phyloP scores from a whole-genome alignment of 2,797 vertebrate genomes.

The Diglossa cyanea region DNA sequence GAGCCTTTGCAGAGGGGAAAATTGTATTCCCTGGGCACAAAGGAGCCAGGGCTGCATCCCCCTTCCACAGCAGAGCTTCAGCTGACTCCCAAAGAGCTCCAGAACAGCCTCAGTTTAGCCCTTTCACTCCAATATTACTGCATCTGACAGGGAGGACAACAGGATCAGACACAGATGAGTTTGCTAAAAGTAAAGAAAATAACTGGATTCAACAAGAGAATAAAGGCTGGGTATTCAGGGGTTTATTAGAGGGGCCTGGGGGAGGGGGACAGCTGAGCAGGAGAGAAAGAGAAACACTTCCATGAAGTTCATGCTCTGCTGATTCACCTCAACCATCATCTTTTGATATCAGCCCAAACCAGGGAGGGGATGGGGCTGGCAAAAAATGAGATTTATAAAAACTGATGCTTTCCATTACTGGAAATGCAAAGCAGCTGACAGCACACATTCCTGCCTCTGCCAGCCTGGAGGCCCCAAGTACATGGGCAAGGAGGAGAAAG shows the following conservation, averaged over 20 bases:
- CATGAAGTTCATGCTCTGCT: slow-evolving; percentile 67
- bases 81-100: slow-evolving; percentile 1
- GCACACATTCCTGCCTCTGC: slow-evolving; percentile 43
- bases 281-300: slow-evolving; percentile 59
- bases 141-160: slow-evolving; percentile 13
- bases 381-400: slow-evolving; percentile 69
- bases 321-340: slow-evolving; percentile 7
- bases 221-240: slow-evolving; percentile 52
- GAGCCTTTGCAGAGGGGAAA: slow-evolving; percentile 21
- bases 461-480: slow-evolving; percentile 65
- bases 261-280: slow-evolving; percentile 55
- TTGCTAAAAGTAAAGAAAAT: slow-evolving; percentile 47
- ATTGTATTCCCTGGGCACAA: slow-evolving; percentile 46
- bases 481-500: slow-evolving; percentile 39
- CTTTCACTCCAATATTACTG: background rate
- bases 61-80: background rate
- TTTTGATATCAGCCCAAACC: slow-evolving; percentile 27
- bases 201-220: slow-evolving; percentile 62
- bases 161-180: slow-evolving; percentile 10
- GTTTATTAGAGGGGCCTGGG: slow-evolving; percentile 31
- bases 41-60: background rate
- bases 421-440: slow-evolving; percentile 63
- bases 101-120: slow-evolving; percentile 6
- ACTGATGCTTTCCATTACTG: slow-evolving; percentile 65
- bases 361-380: background rate